Conservation (phyloP, 2,113 vertebrate species). For the Cynopterus brachyotis region DNA sequence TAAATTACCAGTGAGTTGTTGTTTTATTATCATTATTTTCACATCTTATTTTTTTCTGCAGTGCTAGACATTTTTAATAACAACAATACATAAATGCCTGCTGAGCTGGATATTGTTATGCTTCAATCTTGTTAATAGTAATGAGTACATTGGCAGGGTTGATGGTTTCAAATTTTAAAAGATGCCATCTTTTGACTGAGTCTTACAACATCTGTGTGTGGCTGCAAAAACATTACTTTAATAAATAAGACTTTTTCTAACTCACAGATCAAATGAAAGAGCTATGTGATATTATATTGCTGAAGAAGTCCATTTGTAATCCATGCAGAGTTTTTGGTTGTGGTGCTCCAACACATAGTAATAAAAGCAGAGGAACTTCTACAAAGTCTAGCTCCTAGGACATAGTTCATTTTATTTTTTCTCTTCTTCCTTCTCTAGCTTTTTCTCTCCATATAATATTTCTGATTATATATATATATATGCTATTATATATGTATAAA, state of each 20-base stretch:
- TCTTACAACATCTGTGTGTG: constrained; percentile 6
- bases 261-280: constrained; percentile 34
- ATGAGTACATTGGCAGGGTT: constrained; percentile 56
- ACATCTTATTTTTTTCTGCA: constrained; percentile 40
- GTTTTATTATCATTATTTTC: constrained; percentile 5
- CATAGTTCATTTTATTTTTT: not conserved
- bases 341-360: not conserved
- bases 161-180: constrained; percentile 65
- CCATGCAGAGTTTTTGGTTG: not conserved
- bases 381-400: not conserved
- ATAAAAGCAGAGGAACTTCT: not conserved
- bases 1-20: constrained; percentile 12
- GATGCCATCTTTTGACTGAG: constrained; percentile 22
- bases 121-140: constrained; percentile 68
- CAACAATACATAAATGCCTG: constrained; percentile 59
- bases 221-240: not conserved
- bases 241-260: not conserved
- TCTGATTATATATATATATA: not conserved
- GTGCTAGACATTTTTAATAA: constrained; percentile 60
- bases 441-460: not conserved
- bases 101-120: constrained; percentile 50
- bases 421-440: not conserved
- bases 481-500: too few species aligned
- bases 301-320: not conserved
- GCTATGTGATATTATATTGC: not conserved